A percentile compares a stretch with the other conserved stretches of the same genome.
These are phyloP conservation scores for Ascaphus truei DNA, from an alignment of 2,113 vertebrate species.

Conservation along the genomic window DNA sequence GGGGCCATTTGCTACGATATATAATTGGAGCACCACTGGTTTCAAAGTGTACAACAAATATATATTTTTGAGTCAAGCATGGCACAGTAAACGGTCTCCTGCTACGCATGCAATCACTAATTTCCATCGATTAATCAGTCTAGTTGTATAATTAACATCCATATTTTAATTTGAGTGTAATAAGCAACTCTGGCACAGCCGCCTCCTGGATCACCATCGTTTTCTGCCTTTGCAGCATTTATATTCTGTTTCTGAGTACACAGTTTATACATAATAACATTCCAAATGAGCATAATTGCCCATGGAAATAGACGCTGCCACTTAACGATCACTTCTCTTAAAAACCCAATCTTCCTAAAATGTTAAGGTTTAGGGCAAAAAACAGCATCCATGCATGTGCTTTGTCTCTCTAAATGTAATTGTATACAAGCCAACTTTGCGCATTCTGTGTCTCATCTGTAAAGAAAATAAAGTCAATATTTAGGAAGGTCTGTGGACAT, in stretches of 20 bases:
- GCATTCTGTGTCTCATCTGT: neutral
- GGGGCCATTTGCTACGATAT: too few relatives aligned
- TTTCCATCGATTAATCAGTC: neutral
- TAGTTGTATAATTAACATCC: constrained; percentile 6
- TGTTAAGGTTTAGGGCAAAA: neutral
- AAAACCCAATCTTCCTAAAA: neutral
- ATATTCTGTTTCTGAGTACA: neutral
- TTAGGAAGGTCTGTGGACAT: neutral
- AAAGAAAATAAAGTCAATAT: constrained; percentile 6
- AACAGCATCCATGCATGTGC: neutral
- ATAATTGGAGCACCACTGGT: too few relatives aligned
- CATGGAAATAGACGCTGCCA: neutral
- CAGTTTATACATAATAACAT: neutral
- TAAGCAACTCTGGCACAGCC: neutral
- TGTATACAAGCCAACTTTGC: neutral
- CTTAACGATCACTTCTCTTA: neutral
- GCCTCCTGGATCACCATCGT: neutral
- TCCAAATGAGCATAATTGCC: constrained; percentile 8
- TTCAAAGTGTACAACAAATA: too few relatives aligned
- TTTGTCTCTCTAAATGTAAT: neutral
- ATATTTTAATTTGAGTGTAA: constrained; percentile 5
- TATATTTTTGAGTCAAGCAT: too few relatives aligned
- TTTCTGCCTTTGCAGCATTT: neutral
- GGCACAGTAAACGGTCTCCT: neutral
- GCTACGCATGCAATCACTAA: neutral